A percentile compares a stretch with the other conserved stretches of the same genome.
Conservation (phyloP, 2,888 invertebrate genomes). For the Drosophila monieri region DNA sequence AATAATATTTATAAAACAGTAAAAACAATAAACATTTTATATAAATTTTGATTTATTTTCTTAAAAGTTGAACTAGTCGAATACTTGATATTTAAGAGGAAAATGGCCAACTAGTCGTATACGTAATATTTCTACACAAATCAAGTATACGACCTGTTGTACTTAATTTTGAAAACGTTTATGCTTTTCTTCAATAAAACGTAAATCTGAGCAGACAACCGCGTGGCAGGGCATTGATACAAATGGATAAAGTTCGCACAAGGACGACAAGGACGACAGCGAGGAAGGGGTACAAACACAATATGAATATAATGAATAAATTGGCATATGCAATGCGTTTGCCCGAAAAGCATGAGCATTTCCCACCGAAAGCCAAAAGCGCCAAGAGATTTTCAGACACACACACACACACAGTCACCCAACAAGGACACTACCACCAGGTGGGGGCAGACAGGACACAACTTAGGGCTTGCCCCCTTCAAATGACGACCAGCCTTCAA, state of each 20-base stretch:
- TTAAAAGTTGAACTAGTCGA: not conserved
- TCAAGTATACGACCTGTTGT: not conserved
- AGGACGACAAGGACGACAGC: slow-evolving; percentile 18
- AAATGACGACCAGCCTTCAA: slow-evolving; percentile 10
- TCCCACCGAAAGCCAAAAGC: no score
- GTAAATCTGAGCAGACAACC: no score
- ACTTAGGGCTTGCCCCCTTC: not conserved
- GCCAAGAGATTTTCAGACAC: slow-evolving; percentile 60
- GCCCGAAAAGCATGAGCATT: no score
- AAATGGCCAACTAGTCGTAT: no score
- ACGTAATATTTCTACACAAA: not conserved
- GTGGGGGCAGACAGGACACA: no score
- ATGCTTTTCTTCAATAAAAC: no score
- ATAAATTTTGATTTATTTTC: no score
- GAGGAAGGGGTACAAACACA: slow-evolving; percentile 35
- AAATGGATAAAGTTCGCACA: slow-evolving; percentile 64
- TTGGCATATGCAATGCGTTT: slow-evolving; percentile 78
- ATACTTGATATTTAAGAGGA: not conserved
- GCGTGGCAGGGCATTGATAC: slow-evolving; percentile 47
- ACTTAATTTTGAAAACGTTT: not conserved
- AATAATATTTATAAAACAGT: no score
- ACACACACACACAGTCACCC: no score
- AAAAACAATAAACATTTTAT: no score
- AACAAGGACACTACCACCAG: no score
- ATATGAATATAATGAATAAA: slow-evolving; percentile 78